Evolutionary conservation across 1,140 invertebrate genomes (phyloP).

Genomic region (Drosophila asahinai): DNA sequence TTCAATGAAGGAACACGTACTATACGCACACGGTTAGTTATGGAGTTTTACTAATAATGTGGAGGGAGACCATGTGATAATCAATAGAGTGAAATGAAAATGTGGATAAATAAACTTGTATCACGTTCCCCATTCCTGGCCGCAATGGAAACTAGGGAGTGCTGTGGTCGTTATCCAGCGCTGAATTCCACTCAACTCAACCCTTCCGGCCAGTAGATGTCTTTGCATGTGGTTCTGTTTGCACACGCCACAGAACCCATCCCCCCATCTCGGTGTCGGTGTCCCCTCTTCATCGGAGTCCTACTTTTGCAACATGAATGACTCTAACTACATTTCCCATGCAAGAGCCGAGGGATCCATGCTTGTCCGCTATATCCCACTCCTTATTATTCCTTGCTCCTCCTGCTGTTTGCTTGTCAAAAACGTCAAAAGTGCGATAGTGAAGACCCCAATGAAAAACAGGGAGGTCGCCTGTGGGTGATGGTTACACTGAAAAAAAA

Average conservation of each 20-base stretch:
- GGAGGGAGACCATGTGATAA: slow-evolving; percentile 3
- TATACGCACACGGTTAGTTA: not conserved
- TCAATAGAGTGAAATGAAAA: slow-evolving; percentile 25
- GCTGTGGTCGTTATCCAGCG: slow-evolving; percentile 12
- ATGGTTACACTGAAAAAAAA: slow-evolving; percentile 12
- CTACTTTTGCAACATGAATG: slow-evolving; percentile 74
- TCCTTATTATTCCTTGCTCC: slow-evolving; percentile 9
- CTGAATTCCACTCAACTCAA: not conserved
- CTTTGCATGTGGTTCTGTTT: slow-evolving; percentile 45
- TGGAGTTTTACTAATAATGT: not conserved
- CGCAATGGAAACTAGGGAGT: slow-evolving; percentile 11
- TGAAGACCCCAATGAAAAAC: slow-evolving; percentile 41
- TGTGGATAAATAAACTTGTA: slow-evolving; percentile 15
- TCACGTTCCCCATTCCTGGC: not conserved
- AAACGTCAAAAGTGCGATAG: slow-evolving; percentile 75
- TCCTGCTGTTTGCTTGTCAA: slow-evolving; percentile 59
- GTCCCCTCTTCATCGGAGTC: slow-evolving; percentile 43
- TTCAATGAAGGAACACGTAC: not conserved
- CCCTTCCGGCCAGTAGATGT: slow-evolving; percentile 19
- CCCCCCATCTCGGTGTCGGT: slow-evolving; percentile 32
- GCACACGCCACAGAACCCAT: slow-evolving; percentile 12
- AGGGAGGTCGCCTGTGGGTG: not conserved
- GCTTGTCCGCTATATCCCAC: slow-evolving; percentile 18
- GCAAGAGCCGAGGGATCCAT: slow-evolving; percentile 36
- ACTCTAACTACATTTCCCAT: slow-evolving; percentile 77